Evolutionary conservation across 2,113 vertebrate genomes (phyloP).

Genomic region (Psammodynastes pulverulentus): DNA sequence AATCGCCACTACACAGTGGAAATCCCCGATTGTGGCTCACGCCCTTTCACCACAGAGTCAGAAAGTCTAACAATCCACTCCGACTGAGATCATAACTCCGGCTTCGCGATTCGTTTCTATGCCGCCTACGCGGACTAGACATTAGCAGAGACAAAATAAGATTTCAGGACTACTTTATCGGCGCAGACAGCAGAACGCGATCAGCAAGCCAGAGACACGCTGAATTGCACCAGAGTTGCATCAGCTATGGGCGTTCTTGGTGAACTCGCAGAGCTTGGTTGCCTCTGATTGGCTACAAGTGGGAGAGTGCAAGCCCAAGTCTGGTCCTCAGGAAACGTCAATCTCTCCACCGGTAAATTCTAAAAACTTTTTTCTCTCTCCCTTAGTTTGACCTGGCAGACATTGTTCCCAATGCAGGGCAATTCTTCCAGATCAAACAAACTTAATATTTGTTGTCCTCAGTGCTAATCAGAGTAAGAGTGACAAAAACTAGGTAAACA

Average conservation of each 20-base stretch:
- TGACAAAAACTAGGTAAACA: neutral
- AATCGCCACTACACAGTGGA: neutral
- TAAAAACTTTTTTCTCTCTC: neutral
- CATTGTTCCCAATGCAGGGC: neutral
- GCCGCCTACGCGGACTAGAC: neutral
- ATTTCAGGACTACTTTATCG: constrained; percentile 38
- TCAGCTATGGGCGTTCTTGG: constrained; percentile 21
- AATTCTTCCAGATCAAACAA: neutral
- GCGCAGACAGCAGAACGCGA: neutral
- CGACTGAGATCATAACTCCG: neutral
- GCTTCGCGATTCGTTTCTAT: neutral
- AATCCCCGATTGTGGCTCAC: neutral
- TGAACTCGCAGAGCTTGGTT: neutral
- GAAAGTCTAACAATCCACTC: neutral
- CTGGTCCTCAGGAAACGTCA: neutral
- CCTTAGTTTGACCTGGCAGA: neutral
- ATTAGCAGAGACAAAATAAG: neutral
- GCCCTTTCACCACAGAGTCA: neutral
- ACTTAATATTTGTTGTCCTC: neutral
- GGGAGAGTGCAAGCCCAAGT: neutral
- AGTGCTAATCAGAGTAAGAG: neutral
- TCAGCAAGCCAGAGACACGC: neutral
- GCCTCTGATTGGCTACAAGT: neutral
- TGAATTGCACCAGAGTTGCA: constrained; percentile 41
- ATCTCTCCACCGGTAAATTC: neutral